These are phyloP conservation scores for Gephyroberyx darwinii DNA, from an alignment of 2,797 vertebrate species.

Conservation along the genomic window DNA sequence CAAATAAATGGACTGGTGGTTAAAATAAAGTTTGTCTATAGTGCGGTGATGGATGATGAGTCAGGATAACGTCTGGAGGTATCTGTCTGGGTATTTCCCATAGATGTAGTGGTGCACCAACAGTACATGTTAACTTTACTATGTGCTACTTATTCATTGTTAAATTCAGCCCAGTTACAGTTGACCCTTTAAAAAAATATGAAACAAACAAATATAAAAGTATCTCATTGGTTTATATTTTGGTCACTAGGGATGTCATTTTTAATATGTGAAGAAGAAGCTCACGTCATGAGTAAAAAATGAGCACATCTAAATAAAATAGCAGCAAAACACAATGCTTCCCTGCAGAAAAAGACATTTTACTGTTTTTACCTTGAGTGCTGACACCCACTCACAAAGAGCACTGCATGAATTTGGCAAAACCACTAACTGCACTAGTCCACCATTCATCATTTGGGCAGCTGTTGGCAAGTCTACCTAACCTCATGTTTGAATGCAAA, in stretches of 20 bases:
- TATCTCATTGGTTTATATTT: neutral
- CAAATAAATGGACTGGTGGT: slow-evolving; percentile 35
- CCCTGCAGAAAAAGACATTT: slow-evolving; percentile 22
- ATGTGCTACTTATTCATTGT: neutral
- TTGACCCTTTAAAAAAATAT: neutral
- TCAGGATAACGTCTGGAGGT: slow-evolving; percentile 69
- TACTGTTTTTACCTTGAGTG: slow-evolving; percentile 34
- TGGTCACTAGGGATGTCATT: neutral
- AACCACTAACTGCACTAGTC: slow-evolving; percentile 56
- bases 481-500: slow-evolving; percentile 39
- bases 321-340: slow-evolving; percentile 1
- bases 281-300: neutral
- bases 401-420: slow-evolving; percentile 44
- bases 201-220: neutral
- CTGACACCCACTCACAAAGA: slow-evolving; percentile 51
- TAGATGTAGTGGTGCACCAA: slow-evolving; percentile 32
- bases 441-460: slow-evolving; percentile 61
- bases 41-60: slow-evolving; percentile 54
- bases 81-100: slow-evolving; percentile 73
- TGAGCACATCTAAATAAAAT: neutral
- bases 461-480: slow-evolving; percentile 47
- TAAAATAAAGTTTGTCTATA: slow-evolving; percentile 61
- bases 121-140: neutral
- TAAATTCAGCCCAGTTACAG: no score
- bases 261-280: neutral